Percentiles rank a stretch among this genome's conserved stretches.
Evolutionary conservation across 2,113 vertebrate species (phyloP).

Genomic region (Raphicerus campestris): DNA sequence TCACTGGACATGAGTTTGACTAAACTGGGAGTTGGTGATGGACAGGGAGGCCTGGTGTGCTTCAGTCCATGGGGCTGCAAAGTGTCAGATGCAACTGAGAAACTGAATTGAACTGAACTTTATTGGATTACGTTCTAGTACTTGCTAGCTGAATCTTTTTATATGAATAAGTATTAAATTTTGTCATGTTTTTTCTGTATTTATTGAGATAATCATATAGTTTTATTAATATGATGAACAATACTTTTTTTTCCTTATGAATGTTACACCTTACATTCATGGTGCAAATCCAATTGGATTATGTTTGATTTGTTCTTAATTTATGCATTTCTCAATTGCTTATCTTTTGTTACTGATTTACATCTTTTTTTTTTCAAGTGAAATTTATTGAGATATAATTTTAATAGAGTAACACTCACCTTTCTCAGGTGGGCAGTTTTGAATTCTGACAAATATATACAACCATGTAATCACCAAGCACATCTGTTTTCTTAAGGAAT

Average conservation of each 20-base stretch:
- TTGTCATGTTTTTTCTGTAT: background rate
- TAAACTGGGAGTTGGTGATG: background rate
- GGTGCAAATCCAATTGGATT: background rate
- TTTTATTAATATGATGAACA: background rate
- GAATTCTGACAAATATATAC: background rate
- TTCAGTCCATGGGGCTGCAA: background rate
- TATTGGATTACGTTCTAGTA: background rate
- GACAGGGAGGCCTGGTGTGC: background rate
- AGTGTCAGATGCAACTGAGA: background rate
- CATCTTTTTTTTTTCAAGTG: background rate
- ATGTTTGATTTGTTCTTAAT: background rate
- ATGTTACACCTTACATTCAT: background rate
- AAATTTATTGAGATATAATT: background rate
- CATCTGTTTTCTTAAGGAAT: background rate
- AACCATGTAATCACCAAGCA: background rate
- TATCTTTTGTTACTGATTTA: conserved; percentile 11
- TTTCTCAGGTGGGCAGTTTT: background rate
- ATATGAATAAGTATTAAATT: background rate
- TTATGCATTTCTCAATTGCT: background rate
- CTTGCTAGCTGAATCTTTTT: background rate
- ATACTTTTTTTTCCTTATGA: background rate
- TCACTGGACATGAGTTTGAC: background rate
- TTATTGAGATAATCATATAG: background rate
- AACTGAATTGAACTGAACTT: background rate
- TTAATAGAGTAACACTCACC: background rate